Evolutionary conservation across 2,113 vertebrate genomes (phyloP).

Genomic region (Rhizomys pruinosus): DNA sequence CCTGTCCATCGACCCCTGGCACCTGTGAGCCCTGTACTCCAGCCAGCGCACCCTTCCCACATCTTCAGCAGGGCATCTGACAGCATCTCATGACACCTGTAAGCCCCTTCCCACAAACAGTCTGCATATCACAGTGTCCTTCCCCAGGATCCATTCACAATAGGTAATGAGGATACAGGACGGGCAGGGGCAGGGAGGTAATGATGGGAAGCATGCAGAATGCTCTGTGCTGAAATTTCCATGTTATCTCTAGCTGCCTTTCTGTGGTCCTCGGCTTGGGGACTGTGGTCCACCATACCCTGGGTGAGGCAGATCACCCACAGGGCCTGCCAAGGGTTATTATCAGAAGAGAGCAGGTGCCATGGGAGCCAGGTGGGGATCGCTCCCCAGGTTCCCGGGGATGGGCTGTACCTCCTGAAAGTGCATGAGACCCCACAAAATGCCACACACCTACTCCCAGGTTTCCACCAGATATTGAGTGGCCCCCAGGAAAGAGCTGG

Average conservation of each 20-base stretch:
- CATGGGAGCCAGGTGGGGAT: neutral
- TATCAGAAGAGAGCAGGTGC: too few relatives aligned
- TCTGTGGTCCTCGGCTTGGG: neutral
- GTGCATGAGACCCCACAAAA: fast-evolving
- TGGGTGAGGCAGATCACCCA: neutral
- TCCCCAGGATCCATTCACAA: neutral
- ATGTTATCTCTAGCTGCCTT: neutral
- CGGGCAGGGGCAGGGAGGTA: neutral
- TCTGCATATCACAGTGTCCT: neutral
- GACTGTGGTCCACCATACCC: neutral
- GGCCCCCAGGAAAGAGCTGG: too few relatives aligned
- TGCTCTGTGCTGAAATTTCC: neutral
- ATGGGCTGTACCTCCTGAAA: neutral
- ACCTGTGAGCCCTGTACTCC: neutral
- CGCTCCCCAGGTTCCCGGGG: neutral
- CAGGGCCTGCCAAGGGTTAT: neutral
- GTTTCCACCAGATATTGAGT: neutral
- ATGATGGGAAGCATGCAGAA: neutral
- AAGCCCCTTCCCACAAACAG: neutral
- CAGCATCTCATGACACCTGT: too few relatives aligned
- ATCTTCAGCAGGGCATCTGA: neutral
- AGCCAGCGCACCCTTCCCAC: neutral
- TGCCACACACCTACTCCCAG: too few relatives aligned
- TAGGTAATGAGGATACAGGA: neutral
- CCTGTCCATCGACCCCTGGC: neutral